Conservation (phyloP, 1,140 invertebrate genomes). For the Diorhabda elongata region DNA sequence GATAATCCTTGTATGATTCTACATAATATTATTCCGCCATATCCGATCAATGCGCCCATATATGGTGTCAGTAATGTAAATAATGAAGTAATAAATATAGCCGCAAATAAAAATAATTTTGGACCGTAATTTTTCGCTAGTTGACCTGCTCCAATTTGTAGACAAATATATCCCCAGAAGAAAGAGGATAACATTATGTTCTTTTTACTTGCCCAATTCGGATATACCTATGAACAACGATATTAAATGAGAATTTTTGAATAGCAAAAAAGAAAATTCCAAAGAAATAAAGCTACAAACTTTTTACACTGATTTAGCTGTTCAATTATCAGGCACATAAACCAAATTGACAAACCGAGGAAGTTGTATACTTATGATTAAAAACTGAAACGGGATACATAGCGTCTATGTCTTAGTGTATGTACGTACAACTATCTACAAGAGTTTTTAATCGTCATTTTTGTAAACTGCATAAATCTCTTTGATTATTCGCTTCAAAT, state of each 20-base stretch:
- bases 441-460: too few species aligned
- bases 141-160: constrained; percentile 64
- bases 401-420: too few species aligned
- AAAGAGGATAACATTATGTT: constrained; percentile 61
- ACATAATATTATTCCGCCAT: constrained; percentile 30
- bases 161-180: constrained; percentile 59
- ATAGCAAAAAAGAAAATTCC: not conserved
- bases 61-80: constrained; percentile 49
- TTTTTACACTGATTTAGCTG: too few species aligned
- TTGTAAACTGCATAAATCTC: too few species aligned
- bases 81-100: constrained; percentile 50
- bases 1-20: constrained; percentile 32
- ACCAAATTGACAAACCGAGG: too few species aligned
- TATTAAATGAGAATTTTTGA: not conserved
- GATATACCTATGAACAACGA: constrained; percentile 4
- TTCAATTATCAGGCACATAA: too few species aligned
- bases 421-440: too few species aligned
- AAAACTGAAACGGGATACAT: too few species aligned
- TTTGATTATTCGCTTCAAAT: too few species aligned
- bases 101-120: constrained; percentile 56
- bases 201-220: constrained; percentile 51
- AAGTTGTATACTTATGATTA: too few species aligned
- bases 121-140: constrained; percentile 61
- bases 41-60: constrained; percentile 22
- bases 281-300: too few species aligned